Evolutionary conservation across 37 sponge, comb jelly and placozoan genomes (phyloP).

Genomic region (Oopsacas minuta): DNA sequence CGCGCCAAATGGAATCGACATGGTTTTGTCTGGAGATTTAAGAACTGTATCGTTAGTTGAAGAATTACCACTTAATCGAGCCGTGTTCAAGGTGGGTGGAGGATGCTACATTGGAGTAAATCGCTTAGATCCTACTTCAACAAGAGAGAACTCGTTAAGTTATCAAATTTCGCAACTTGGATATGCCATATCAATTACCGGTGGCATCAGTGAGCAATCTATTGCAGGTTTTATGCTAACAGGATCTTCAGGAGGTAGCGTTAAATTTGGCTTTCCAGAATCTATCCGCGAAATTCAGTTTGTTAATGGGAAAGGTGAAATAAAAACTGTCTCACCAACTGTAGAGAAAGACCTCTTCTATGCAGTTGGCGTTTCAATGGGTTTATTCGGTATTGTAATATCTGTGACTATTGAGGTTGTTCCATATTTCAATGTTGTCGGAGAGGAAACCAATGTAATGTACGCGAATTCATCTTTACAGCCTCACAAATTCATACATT

Average conservation of each 20-base stretch:
- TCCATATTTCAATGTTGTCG: background rate
- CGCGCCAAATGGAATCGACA: background rate
- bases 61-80: conserved; percentile 11
- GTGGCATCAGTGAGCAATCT: conserved; percentile 21
- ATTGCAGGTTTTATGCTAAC: conserved; percentile 15
- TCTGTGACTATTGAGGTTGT: conserved; percentile 3
- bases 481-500: background rate
- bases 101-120: conserved; percentile 24
- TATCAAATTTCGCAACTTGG: background rate
- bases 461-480: background rate
- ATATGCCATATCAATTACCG: background rate
- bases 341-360: background rate
- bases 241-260: conserved; percentile 20
- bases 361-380: conserved; percentile 8
- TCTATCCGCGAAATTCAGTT: background rate
- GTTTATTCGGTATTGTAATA: background rate
- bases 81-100: background rate
- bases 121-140: conserved; percentile 20
- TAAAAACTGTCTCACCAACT: background rate
- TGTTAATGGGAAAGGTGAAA: conserved; percentile 23
- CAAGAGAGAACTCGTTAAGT: conserved; percentile 14
- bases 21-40: background rate
- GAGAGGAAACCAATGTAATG: background rate
- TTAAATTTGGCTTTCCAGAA: conserved; percentile 23
- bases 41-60: background rate